Evolutionary conservation across 2,797 vertebrate species (phyloP), one percentile per base, ranked within the genome.

Genomic region (Sebastiscus albofasciatus): DNA sequence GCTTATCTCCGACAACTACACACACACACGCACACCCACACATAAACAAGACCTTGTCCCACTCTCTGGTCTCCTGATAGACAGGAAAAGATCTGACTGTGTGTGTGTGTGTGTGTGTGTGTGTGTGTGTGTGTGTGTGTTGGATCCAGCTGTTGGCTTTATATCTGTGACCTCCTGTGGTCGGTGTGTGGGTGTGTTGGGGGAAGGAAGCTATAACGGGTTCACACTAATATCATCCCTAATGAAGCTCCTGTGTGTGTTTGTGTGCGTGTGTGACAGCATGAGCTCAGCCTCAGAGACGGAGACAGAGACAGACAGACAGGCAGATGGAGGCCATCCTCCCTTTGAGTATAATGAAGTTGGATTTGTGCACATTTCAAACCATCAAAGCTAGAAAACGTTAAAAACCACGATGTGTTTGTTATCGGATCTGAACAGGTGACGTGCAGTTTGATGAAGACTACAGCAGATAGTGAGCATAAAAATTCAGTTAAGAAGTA

Each of bases 161-260:
- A 80, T 92, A 87, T 89, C 83, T 80, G 70, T 87, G 81, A 90
- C 75, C 89, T 86, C 87, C 81, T 88, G 83, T 62, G 27, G 85
- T 79, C 58, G 27, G 76, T 60, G 70, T 82, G 67, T 75, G 78
- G 75, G 73, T 72, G 79, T 73, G 42, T 58, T 34, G 20, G 46
- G 67, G 64, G 74, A 42, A 79, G 87, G 68, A 76, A 89, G 69
- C 46, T 77, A 55, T 80, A 82, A 87, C 8, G 36, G 22, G 8
- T 75, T 88, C 84, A 85, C 77, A 84, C 84, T 69, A 77, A 82
- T 75, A 80, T 76, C 73, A 6, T 56, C 75, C 33, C 39, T 77
- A 84, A 87, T 85, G 83, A 87, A 78, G 74, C 67, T 69, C 29
- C 34, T 31, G 16, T n/a, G 34, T 74, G 33, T 80, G 60, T 59